A percentile compares a stretch with the other conserved stretches of the same genome.
Conservation (phyloP, 2,888 invertebrate genomes). For the Andrena haemorrhoa region DNA sequence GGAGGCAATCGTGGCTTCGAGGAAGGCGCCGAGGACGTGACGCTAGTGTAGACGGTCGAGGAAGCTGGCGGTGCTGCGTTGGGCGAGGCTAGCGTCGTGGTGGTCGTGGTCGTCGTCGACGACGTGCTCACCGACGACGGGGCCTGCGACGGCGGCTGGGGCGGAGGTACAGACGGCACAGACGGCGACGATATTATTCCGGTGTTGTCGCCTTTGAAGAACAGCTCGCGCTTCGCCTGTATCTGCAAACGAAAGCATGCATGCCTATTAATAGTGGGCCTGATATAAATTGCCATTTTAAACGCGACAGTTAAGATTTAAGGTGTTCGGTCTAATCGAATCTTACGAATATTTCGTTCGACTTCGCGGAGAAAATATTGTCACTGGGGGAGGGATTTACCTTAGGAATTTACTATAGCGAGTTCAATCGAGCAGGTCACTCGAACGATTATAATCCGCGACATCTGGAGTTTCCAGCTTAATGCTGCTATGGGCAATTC, state of each 20-base stretch:
- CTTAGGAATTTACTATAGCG: neutral
- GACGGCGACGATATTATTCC: constrained; percentile 83
- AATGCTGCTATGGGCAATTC: constrained; percentile 14
- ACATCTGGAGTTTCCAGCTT: constrained; percentile 22
- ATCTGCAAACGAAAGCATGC: constrained; percentile 86
- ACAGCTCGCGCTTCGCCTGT: constrained; percentile 94
- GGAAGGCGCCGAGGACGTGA: constrained; percentile 61
- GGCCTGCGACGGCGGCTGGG: constrained; percentile 79
- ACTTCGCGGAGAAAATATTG: too few relatives aligned
- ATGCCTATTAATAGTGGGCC: neutral
- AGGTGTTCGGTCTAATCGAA: too few relatives aligned
- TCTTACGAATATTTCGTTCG: too few relatives aligned
- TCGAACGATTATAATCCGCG: constrained; percentile 21
- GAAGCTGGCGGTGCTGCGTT: constrained; percentile 61
- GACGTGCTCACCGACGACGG: constrained; percentile 58
- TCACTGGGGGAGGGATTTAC: too few relatives aligned
- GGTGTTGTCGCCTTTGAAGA: constrained; percentile 88
- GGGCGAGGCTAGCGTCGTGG: constrained; percentile 79
- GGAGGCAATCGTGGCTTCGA: constrained; percentile 78
- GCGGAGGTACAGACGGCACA: constrained; percentile 86
- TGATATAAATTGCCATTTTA: neutral
- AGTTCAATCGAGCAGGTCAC: constrained; percentile 8
- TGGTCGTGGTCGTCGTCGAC: constrained; percentile 65
- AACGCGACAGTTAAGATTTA: too few relatives aligned
- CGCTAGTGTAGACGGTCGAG: constrained; percentile 73